Percentiles rank a stretch among this genome's conserved stretches.
Evolutionary conservation across 35 echinoderm and acorn worm genomes (phyloP).

Genomic region (Acanthaster planci): DNA sequence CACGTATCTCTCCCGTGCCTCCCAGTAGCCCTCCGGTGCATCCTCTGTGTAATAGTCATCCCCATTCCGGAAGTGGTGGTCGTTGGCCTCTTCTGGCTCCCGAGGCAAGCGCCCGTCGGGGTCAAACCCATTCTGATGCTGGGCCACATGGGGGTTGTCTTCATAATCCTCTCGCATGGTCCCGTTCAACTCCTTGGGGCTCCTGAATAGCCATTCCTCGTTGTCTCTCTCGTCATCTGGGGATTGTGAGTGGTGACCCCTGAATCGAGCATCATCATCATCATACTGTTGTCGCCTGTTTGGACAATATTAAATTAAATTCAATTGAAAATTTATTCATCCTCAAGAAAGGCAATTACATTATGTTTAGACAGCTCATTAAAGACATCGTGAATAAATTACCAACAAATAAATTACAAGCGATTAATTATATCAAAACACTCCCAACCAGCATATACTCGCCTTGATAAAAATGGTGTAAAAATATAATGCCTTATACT

Average conservation of each 20-base stretch:
- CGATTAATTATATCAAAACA: too few relatives aligned
- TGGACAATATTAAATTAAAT: background rate
- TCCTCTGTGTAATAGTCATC: background rate
- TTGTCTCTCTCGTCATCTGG: background rate
- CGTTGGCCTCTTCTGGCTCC: background rate
- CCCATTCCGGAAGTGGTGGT: background rate
- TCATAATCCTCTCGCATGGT: background rate
- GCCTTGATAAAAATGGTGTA: too few relatives aligned
- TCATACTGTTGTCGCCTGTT: background rate
- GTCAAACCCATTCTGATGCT: slow-evolving; percentile 4
- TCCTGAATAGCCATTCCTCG: background rate
- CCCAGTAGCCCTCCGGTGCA: background rate
- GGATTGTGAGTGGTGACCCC: background rate
- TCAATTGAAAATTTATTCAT: background rate
- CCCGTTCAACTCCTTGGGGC: background rate
- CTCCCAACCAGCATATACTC: too few relatives aligned
- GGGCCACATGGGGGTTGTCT: background rate
- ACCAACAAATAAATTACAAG: too few relatives aligned
- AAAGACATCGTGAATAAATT: too few relatives aligned
- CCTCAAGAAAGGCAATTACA: too few relatives aligned
- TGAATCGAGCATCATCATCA: slow-evolving; percentile 21
- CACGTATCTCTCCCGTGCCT: background rate
- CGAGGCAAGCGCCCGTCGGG: background rate
- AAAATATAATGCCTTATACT: too few relatives aligned
- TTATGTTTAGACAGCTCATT: too few relatives aligned